A percentile compares a stretch with the other conserved stretches of the same genome.
Evolutionary conservation across 1,140 invertebrate species (phyloP).

Genomic region (Chymomyza costata): DNA sequence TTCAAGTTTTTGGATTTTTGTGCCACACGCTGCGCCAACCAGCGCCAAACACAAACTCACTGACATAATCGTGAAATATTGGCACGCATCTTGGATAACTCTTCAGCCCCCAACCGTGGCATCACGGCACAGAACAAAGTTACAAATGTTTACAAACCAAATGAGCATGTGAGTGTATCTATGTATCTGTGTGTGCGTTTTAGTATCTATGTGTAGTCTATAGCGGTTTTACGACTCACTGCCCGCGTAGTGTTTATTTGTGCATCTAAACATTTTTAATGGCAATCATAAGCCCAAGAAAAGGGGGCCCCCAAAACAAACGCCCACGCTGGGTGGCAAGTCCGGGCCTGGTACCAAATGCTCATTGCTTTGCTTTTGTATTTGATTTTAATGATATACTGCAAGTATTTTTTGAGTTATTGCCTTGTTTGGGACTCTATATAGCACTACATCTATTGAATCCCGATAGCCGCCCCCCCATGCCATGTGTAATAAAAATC

Average conservation of each 20-base stretch:
- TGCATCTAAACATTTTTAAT: conserved; percentile 67
- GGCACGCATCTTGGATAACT: conserved; percentile 43
- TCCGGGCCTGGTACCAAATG: conserved; percentile 50
- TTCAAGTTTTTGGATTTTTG: too few species aligned
- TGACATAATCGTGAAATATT: conserved; percentile 73
- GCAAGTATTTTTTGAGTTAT: conserved; percentile 71
- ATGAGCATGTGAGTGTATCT: conserved; percentile 27
- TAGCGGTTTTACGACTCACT: too few species aligned
- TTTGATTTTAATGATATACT: conserved; percentile 70
- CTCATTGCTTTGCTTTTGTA: conserved; percentile 7
- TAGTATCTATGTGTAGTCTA: too few species aligned
- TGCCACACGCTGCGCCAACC: conserved; percentile 45
- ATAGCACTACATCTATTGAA: too few species aligned
- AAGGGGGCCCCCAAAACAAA: conserved; percentile 6
- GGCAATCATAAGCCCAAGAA: conserved; percentile 38
- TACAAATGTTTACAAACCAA: conserved; percentile 43
- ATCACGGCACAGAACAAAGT: too few species aligned
- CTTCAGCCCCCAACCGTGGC: not conserved
- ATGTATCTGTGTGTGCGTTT: too few species aligned
- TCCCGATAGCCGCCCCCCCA: too few species aligned
- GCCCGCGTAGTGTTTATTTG: conserved; percentile 53
- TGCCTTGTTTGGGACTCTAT: conserved; percentile 29
- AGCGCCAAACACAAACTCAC: conserved; percentile 51
- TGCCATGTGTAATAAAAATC: too few species aligned
- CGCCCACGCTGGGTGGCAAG: conserved; percentile 51